These are phyloP conservation scores for Mystacides longicornis DNA, from an alignment of 2,888 invertebrate genomes.

Conservation along the genomic window DNA sequence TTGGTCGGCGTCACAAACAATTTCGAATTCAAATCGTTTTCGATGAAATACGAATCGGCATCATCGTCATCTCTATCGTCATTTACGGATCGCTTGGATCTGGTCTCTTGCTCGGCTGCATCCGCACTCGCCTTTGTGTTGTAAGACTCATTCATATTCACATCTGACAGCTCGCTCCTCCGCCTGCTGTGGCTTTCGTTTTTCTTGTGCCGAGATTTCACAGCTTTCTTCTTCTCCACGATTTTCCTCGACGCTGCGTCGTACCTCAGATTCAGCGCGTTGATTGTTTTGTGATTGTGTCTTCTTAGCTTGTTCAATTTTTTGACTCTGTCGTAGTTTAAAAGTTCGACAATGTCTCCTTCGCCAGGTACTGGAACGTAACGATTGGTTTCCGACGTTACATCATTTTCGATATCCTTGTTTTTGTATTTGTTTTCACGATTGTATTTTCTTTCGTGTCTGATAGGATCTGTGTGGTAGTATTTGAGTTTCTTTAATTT, in stretches of 20 bases:
- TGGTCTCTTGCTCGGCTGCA: neutral
- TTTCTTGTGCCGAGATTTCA: conserved; percentile 12
- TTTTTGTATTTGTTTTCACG: conserved; percentile 6
- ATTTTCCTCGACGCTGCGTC: conserved; percentile 19
- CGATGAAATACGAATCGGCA: neutral
- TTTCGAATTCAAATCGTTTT: neutral
- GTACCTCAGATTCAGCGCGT: conserved; percentile 23
- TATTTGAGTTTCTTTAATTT: conserved; percentile 18
- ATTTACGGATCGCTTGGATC: conserved; percentile 3
- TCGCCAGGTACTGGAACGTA: conserved; percentile 9
- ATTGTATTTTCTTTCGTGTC: conserved; percentile 23
- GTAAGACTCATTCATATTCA: neutral
- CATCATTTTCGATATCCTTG: conserved; percentile 1
- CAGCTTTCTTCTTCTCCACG: conserved; percentile 21
- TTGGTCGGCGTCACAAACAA: conserved; percentile 7
- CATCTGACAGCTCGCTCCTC: neutral
- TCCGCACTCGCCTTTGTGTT: neutral
- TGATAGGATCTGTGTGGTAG: conserved; percentile 14
- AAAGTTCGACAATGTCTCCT: conserved; percentile 22
- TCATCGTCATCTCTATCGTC: neutral
- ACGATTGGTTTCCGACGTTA: neutral
- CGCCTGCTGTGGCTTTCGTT: conserved; percentile 7
- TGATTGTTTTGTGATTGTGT: conserved; percentile 24
- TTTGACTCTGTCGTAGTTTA: conserved; percentile 21
- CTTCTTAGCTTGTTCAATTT: conserved; percentile 20